Base-by-base conservation (phyloP, 2,797 vertebrate species). In the Delichon dasypus region DNA sequence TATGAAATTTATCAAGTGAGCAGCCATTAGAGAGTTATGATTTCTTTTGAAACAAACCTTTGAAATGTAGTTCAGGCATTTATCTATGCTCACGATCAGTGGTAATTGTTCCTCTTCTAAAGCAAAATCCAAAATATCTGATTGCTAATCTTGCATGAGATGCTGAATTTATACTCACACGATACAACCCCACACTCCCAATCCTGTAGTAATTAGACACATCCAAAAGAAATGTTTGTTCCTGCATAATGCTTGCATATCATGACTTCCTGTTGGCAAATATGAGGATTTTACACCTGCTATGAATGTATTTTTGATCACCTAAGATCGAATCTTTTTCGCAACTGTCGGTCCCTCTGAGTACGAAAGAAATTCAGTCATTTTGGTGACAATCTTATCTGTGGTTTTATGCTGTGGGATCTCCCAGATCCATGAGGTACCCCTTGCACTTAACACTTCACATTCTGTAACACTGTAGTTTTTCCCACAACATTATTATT, bases 91-190 rank as follows among this genome's bases (percentile, higher is more conserved):
- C 16, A 17, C 2, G 3, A 78, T 47, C 71, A 61, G 27, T 16
- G 26, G 16, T 26, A 74, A 70, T 13, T 66, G 74, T 48, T 42
- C 25, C 75, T 38, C 30, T 74, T 75, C 16, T 48, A 74, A 72
- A 90, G n/a, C 8, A 86, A 89, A 92, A 90, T 62, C 30, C 44
- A 75, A 75, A 81, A 62, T 17, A 32, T 36, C 29, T 68, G 44
- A 68, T 5, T 38, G 44, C 15, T 65, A 84, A 50, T 54, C 25
- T 78, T 75, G 29, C 16, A 66, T 13, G 16, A 75, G 9, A 62
- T 58, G 14, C 9, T 50, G 47, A 71, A 47, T 64, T 84, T n/a
- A 57, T 48, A 64, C 11, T 65, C 38, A 51, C 26, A 54, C 6
- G 44, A 11, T 29, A 84, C 13, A 67, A 74, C 27, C 3, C 27